Base-by-base conservation (phyloP, 2,797 vertebrate genomes). In the Hylomyscus alleni region DNA sequence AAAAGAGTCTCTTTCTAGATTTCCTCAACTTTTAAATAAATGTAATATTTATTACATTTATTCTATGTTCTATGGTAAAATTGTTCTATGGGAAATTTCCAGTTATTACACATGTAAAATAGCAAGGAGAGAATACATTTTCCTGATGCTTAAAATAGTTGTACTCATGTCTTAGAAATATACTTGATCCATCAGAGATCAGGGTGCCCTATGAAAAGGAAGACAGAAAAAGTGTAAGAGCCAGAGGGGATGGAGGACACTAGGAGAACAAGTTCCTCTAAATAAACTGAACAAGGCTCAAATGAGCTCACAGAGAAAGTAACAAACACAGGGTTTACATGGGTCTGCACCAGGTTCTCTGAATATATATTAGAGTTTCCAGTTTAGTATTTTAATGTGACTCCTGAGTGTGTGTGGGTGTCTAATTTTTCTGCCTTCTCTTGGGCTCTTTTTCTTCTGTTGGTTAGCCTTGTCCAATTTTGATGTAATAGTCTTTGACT, bases 111-210 rank as follows among this genome's bases (percentile, higher is more conserved):
- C 3, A 20, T 75, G 4, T 90, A 52, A 88, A 80, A 54, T 75
- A 84, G 58, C 52, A 96, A 94, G 29, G 44, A 15, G 22, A 83
- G 6, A 65, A 50, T 78, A 44, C 12, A 78, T 75, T 90, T 96
- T 69, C 37, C 6, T 50, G 19, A 75, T 83, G 15, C 17, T 95
- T 60, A 50, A 86, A 87, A 26, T 54, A 7, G 50, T 29, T 14
- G 31, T 22, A 19, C 4, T 72, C 22, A 1, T 87, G 2, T 72
- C 31, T 40, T 47, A 54, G 84, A 72, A 87, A 54, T 40, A 54
- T 17, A 24, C 13, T 13, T 50, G 60, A 50, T 20, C 6, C 58
- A 62, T 50, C 19, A 50, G 40, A 20, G 29, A 19, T 34, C 29
- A 85, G 31, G 40, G 3, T 6, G n/a, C 19, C 11, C 19, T 62